A percentile compares a stretch with the other conserved stretches of the same genome.
These are phyloP conservation scores for Macrostomum lignano DNA, from an alignment of 1,140 invertebrate species.

Conservation along the genomic window DNA sequence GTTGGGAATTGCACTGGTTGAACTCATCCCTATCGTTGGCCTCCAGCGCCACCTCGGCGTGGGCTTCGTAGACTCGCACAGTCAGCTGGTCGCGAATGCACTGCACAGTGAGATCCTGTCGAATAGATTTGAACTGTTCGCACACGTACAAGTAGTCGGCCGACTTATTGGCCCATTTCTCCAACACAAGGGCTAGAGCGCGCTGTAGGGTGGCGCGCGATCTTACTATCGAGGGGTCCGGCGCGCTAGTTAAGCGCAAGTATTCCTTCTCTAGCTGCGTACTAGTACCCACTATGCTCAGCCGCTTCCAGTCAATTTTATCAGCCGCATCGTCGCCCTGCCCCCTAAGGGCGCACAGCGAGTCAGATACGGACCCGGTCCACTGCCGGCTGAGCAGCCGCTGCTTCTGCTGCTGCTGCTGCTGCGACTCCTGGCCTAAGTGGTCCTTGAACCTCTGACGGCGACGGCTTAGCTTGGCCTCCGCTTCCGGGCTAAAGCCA, in stretches of 20 bases:
- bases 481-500: no score
- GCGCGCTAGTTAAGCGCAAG: not conserved
- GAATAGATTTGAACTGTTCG: constrained; percentile 87
- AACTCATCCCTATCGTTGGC: constrained; percentile 77
- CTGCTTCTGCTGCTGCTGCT: no score
- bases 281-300: constrained; percentile 4
- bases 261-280: constrained; percentile 3
- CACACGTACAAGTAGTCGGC: constrained; percentile 40
- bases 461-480: no score
- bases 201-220: not conserved
- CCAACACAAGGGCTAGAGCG: constrained; percentile 1
- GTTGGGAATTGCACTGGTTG: constrained; percentile 89
- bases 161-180: constrained; percentile 1
- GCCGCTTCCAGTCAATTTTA: no score
- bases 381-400: no score
- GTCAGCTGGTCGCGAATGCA: constrained; percentile 71
- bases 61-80: constrained; percentile 82
- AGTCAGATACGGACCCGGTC: no score
- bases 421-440: no score
- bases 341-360: no score
- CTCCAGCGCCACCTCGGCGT: constrained; percentile 76
- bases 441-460: no score
- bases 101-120: constrained; percentile 92
- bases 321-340: no score
- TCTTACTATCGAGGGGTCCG: constrained; percentile 3